phyloP scores from a whole-genome alignment of 2,113 vertebrate genomes.

The Toxostoma redivivum region DNA sequence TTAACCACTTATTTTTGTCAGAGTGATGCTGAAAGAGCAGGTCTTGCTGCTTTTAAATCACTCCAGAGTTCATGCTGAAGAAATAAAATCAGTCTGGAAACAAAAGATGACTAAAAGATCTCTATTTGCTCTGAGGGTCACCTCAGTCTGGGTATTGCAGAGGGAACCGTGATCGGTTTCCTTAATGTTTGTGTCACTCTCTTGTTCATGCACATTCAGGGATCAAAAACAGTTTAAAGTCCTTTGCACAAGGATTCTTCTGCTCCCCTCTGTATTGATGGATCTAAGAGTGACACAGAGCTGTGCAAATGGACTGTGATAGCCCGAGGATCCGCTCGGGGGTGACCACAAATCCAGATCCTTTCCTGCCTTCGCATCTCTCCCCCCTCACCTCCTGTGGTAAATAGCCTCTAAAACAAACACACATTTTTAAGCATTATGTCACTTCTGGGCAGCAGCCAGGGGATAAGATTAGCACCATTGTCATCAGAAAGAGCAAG shows the following conservation, averaged over 20 bases:
- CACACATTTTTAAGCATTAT: conserved; percentile 32
- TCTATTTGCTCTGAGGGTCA: not conserved
- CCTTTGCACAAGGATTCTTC: not conserved
- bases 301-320: not conserved
- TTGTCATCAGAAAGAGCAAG: conserved; percentile 49
- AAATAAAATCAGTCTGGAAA: not conserved
- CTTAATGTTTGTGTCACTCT: not conserved
- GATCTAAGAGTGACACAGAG: not conserved
- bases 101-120: not conserved
- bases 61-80: not conserved
- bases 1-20: not conserved
- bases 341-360: not conserved
- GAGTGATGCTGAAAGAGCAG: not conserved
- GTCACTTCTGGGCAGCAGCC: conserved; percentile 48
- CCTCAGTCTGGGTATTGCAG: not conserved
- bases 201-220: not conserved
- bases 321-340: not conserved
- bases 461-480: conserved; percentile 57
- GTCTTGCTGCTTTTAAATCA: not conserved
- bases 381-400: not conserved
- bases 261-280: not conserved
- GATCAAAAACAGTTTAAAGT: not conserved
- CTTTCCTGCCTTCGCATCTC: not conserved
- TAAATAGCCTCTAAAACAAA: conserved; percentile 38
- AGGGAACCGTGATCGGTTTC: not conserved